These are phyloP conservation scores for Enteromius afrohamiltoni DNA, from an alignment of 2,797 vertebrate species.

Conservation along the genomic window DNA sequence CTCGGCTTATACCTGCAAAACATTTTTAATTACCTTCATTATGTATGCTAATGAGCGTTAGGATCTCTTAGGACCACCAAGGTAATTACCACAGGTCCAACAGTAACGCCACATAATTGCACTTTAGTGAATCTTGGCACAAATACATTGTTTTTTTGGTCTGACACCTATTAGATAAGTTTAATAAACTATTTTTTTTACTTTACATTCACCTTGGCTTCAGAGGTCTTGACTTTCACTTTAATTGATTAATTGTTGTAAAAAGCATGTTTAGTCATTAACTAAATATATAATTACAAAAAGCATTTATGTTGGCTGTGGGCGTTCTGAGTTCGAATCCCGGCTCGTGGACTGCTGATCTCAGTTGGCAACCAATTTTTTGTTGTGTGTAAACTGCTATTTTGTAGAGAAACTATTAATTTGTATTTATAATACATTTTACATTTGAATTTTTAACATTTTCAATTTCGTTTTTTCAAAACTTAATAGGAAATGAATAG, in stretches of 20 bases:
- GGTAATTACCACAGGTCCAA: slow-evolving; percentile 14
- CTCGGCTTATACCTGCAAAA: slow-evolving; percentile 22
- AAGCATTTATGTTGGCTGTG: neutral
- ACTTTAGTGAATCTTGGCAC: neutral
- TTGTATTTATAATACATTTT: neutral
- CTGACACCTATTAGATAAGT: neutral
- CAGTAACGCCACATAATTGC: neutral
- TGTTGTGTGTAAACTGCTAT: neutral
- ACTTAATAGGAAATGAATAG: neutral
- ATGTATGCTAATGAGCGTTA: slow-evolving; percentile 38
- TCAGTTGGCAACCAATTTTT: neutral
- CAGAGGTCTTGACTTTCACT: neutral
- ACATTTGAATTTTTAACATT: neutral
- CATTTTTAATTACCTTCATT: slow-evolving; percentile 51
- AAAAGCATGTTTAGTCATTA: neutral
- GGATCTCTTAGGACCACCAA: neutral
- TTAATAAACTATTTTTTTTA: neutral
- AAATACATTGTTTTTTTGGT: neutral
- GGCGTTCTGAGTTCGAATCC: neutral
- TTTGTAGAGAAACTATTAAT: neutral
- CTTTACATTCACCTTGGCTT: neutral
- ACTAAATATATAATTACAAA: neutral
- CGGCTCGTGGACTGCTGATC: neutral
- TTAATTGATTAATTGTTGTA: neutral
- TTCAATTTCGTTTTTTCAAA: neutral